A percentile compares a stretch with the other conserved stretches of the same genome.
These are phyloP conservation scores for Protophormia terraenovae DNA, from an alignment of 2,888 invertebrate species.

Conservation along the genomic window DNA sequence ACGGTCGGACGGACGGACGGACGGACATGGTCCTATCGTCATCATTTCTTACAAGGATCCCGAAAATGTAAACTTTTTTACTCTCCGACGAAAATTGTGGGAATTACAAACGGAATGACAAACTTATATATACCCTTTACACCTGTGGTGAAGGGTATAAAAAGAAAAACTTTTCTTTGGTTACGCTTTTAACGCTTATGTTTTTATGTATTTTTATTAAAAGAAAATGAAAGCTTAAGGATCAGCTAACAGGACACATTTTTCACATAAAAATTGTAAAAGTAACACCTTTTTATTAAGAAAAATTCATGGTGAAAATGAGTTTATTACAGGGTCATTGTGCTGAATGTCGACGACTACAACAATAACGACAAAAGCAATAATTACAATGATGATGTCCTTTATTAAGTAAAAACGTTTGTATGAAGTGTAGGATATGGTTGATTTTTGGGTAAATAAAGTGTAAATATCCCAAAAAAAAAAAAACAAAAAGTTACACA, in stretches of 20 bases:
- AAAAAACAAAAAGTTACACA: no score
- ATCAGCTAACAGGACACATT: conserved; percentile 65
- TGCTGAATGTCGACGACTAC: background rate
- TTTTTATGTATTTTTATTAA: conserved; percentile 42
- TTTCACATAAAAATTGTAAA: conserved; percentile 47
- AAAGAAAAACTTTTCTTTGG: conserved; percentile 46
- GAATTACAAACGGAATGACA: no score
- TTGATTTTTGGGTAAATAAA: conserved; percentile 61
- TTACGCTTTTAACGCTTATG: conserved; percentile 31
- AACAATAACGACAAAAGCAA: conserved; percentile 69
- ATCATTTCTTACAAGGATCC: no score
- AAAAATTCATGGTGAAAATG: conserved; percentile 75
- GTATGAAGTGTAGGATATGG: conserved; percentile 41
- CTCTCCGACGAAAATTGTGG: no score
- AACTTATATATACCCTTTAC: no score
- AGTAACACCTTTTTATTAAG: conserved; percentile 79
- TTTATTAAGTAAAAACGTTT: conserved; percentile 49
- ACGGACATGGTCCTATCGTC: no score
- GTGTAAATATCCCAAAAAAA: conserved; percentile 54
- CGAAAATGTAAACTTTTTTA: no score
- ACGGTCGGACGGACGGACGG: no score
- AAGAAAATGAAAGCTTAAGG: conserved; percentile 53
- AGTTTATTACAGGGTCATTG: conserved; percentile 70
- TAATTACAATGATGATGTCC: conserved; percentile 60
- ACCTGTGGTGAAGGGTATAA: no score